These are phyloP conservation scores for Microctenopoma lineatum DNA, from an alignment of 2,797 vertebrate genomes.

Conservation along the genomic window DNA sequence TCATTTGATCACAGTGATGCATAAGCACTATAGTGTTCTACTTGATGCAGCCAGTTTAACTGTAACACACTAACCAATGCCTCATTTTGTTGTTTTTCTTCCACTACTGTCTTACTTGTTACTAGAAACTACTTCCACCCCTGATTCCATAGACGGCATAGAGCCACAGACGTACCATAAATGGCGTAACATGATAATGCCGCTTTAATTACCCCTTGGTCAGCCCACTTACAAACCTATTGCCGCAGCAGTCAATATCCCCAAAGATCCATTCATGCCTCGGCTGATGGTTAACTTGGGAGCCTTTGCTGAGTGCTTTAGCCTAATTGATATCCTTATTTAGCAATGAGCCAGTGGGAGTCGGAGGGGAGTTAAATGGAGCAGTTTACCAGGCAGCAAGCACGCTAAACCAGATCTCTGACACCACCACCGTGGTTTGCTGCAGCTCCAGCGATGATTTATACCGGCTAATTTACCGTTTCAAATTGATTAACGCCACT, in stretches of 20 bases:
- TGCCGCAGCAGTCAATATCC: constrained; percentile 88
- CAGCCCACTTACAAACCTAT: constrained; percentile 89
- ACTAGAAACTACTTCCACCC: constrained; percentile 29
- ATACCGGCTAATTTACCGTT: constrained; percentile 66
- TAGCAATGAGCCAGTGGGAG: constrained; percentile 87
- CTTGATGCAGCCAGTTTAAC: constrained; percentile 1
- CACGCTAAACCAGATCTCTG: constrained; percentile 79
- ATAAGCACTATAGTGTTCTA: neutral
- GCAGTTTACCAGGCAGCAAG: constrained; percentile 84
- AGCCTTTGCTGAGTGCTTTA: constrained; percentile 86
- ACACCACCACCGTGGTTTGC: constrained; percentile 64
- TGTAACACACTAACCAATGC: neutral
- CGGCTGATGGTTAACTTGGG: constrained; percentile 88
- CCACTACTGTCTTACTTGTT: constrained; percentile 36
- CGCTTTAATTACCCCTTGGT: constrained; percentile 88
- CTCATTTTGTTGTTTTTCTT: neutral
- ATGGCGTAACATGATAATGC: constrained; percentile 84
- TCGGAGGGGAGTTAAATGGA: constrained; percentile 85
- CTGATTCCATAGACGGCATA: constrained; percentile 35
- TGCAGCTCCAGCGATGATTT: constrained; percentile 67
- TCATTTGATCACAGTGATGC: no score
- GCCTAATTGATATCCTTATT: constrained; percentile 90
- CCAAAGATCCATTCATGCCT: constrained; percentile 87
- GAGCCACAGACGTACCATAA: constrained; percentile 77
- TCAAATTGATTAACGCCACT: constrained; percentile 59